Percentiles rank a stretch among this genome's conserved stretches.
Conservation (phyloP, 2,797 vertebrate genomes). For the Sebastes kiyomatsui region DNA sequence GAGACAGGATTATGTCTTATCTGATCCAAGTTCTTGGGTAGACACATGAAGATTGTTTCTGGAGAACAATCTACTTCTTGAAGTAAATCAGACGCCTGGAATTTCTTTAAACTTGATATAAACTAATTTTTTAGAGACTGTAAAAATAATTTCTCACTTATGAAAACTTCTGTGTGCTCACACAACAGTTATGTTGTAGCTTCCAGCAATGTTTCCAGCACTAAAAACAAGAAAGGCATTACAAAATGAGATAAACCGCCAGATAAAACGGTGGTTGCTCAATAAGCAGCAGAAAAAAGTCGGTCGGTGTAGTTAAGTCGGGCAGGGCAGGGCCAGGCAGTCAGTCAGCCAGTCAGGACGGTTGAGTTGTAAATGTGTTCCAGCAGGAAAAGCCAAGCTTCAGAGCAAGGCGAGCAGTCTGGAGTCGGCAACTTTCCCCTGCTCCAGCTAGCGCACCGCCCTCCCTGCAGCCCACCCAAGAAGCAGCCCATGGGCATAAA, state of each 20-base stretch:
- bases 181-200: not conserved
- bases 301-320: constrained; percentile 43
- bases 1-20: constrained; percentile 75
- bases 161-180: not conserved
- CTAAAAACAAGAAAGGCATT: not conserved
- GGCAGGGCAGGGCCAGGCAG: constrained; percentile 55
- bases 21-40: constrained; percentile 70
- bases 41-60: constrained; percentile 33
- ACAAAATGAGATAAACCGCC: constrained; percentile 6
- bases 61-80: constrained; percentile 9
- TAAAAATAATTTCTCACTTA: not conserved
- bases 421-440: constrained; percentile 82
- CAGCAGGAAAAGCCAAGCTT: constrained; percentile 81
- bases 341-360: constrained; percentile 69
- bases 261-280: constrained; percentile 30
- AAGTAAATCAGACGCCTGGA: constrained; percentile 6
- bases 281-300: constrained; percentile 35
- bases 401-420: constrained; percentile 79
- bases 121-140: not conserved
- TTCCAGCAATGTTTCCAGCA: not conserved
- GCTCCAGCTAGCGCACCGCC: constrained; percentile 74
- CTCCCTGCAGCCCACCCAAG: constrained; percentile 94
- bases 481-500: constrained; percentile 94
- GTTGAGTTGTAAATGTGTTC: constrained; percentile 82
- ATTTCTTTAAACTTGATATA: constrained; percentile 5